Percentiles rank a stretch among this genome's conserved stretches.
phyloP scores from a whole-genome alignment of 2,113 vertebrate species.

The Grammomys dolichurus region DNA sequence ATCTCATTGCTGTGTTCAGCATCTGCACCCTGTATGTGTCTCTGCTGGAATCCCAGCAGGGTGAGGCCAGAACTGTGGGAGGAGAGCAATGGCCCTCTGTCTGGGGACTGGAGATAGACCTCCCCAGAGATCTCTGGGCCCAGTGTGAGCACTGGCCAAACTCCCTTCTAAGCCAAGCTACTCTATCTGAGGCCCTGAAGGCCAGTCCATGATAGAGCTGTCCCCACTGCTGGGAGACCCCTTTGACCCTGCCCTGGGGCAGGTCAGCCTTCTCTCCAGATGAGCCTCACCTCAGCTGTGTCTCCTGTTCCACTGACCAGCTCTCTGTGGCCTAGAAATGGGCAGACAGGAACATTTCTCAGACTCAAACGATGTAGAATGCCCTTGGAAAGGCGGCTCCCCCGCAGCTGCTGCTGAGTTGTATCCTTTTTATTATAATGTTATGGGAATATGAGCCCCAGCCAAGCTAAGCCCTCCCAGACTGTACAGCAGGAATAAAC shows the following conservation, averaged over 20 bases:
- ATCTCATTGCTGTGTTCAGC: accelerated
- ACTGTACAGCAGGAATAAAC: neutral
- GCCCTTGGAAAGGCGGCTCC: neutral
- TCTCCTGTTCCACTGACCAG: neutral
- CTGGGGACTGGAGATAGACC: neutral
- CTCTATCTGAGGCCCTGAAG: neutral
- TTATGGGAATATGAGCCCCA: neutral
- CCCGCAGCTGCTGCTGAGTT: neutral
- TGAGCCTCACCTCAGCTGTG: neutral
- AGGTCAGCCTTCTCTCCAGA: neutral
- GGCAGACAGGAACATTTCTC: neutral
- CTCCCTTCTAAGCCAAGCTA: accelerated
- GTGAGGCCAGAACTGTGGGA: neutral
- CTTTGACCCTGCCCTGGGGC: neutral
- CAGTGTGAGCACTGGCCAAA: too few species aligned
- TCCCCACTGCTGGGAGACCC: accelerated
- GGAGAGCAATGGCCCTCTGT: neutral
- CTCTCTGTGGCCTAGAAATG: neutral
- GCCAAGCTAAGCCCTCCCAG: neutral
- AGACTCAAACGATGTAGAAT: neutral
- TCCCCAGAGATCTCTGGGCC: too few species aligned
- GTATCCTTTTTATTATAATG: neutral
- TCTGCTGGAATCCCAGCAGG: too few species aligned
- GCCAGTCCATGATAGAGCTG: accelerated
- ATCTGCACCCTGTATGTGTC: neutral